phyloP scores from a whole-genome alignment of 2,113 vertebrate genomes.

The Grallaria varia region DNA sequence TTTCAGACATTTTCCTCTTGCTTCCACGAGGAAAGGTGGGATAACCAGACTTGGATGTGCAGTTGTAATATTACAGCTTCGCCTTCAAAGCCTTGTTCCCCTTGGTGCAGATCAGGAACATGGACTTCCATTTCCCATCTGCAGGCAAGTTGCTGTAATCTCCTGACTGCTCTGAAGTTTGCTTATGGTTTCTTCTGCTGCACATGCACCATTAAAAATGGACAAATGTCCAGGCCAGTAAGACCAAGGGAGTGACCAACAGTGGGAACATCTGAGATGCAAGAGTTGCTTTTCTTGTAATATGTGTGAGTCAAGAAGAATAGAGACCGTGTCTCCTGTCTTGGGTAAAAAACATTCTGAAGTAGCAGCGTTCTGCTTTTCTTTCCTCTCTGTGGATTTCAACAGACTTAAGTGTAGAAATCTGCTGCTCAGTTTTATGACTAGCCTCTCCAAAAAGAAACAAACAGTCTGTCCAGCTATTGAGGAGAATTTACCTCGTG shows the following conservation, averaged over 20 bases:
- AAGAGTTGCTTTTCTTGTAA: not conserved
- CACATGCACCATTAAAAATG: rapidly evolving
- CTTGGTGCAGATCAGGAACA: not conserved
- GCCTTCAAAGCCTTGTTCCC: not conserved
- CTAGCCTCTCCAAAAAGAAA: not conserved
- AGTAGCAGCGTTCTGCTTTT: rapidly evolving
- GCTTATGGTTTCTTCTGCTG: not conserved
- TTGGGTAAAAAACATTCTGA: not conserved
- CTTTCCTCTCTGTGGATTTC: not conserved
- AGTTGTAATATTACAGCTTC: not conserved
- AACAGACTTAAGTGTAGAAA: not conserved
- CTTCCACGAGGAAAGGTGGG: not conserved
- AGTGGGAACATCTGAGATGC: not conserved
- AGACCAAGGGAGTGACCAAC: not conserved
- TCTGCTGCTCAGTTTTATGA: not conserved
- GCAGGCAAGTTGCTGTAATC: not conserved
- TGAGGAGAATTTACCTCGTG: not conserved
- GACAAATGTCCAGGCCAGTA: not conserved
- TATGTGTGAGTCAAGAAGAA: not conserved
- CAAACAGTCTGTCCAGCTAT: not conserved
- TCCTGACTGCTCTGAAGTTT: not conserved
- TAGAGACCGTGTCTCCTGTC: not conserved
- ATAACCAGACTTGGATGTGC: not conserved
- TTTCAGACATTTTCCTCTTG: not conserved
- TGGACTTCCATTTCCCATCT: not conserved